phyloP scores from a whole-genome alignment of 2,797 vertebrate genomes.

The Melanotaenia boesemani region DNA sequence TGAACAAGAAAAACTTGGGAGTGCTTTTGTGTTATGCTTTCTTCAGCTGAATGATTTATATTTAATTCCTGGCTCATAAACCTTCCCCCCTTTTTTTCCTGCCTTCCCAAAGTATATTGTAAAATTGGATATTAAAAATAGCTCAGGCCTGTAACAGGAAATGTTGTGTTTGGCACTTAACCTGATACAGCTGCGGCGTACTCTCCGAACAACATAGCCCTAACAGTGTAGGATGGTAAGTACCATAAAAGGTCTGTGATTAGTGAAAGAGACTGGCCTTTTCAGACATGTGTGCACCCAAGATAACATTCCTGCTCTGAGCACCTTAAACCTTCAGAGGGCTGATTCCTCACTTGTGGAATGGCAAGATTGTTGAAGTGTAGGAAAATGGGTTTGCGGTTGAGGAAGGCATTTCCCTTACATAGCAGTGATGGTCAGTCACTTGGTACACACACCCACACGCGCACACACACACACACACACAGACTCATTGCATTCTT shows the following conservation, averaged over 20 bases:
- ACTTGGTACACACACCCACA: conserved; percentile 36
- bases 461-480: conserved; percentile 9
- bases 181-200: conserved; percentile 33
- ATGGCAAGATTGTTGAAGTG: conserved; percentile 57
- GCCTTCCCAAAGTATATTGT: conserved; percentile 22
- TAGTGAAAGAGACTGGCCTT: conserved; percentile 38
- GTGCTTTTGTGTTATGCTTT: not conserved
- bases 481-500: conserved; percentile 62
- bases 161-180: conserved; percentile 29
- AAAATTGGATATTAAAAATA: conserved; percentile 44
- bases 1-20: conserved; percentile 26
- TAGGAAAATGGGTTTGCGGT: conserved; percentile 72
- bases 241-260: conserved; percentile 38
- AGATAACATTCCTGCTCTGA: conserved; percentile 61
- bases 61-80: conserved; percentile 33
- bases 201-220: conserved; percentile 24
- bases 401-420: conserved; percentile 74
- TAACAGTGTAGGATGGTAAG: conserved; percentile 17
- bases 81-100: conserved; percentile 8
- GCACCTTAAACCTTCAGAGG: conserved; percentile 55
- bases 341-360: conserved; percentile 57
- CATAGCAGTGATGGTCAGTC: conserved; percentile 65
- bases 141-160: conserved; percentile 32
- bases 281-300: conserved; percentile 56
- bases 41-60: conserved; percentile 2